These are phyloP conservation scores for Grammomys dolichurus DNA, from an alignment of 2,113 vertebrate genomes.

Conservation along the genomic window DNA sequence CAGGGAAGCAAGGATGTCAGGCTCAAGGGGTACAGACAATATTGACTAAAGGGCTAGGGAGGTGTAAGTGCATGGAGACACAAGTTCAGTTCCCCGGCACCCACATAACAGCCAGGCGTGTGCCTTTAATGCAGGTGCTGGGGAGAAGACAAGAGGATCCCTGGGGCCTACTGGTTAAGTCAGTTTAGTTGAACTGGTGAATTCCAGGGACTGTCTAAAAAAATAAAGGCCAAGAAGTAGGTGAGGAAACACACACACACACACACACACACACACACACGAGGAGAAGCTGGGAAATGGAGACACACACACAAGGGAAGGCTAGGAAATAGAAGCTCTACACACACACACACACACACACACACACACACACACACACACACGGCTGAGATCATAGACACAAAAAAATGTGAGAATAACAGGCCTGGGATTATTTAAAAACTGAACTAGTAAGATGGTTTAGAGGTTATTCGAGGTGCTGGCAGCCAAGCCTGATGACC, in stretches of 20 bases:
- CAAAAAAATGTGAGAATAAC: not conserved
- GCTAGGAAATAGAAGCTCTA: no score
- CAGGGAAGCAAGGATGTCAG: not conserved
- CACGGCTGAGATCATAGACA: not conserved
- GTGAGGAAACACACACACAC: not conserved
- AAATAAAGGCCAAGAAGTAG: not conserved
- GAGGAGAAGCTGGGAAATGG: no score
- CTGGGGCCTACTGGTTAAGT: not conserved
- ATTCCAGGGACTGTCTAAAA: not conserved
- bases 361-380: no score
- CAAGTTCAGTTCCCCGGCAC: not conserved
- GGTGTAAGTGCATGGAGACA: fast-evolving
- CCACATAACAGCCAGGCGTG: not conserved
- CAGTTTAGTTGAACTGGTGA: not conserved
- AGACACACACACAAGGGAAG: not conserved
- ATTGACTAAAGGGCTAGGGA: not conserved
- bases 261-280: not conserved
- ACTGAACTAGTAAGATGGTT: not conserved
- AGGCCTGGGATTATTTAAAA: not conserved
- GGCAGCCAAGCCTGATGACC: no score
- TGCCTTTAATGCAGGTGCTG: not conserved
- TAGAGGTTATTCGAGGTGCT: not conserved
- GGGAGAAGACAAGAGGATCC: not conserved
- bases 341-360: not conserved
- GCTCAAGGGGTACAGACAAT: not conserved